phyloP scores from a whole-genome alignment of 2,797 vertebrate genomes.

The Ctenochaetus hawaiiensis region DNA sequence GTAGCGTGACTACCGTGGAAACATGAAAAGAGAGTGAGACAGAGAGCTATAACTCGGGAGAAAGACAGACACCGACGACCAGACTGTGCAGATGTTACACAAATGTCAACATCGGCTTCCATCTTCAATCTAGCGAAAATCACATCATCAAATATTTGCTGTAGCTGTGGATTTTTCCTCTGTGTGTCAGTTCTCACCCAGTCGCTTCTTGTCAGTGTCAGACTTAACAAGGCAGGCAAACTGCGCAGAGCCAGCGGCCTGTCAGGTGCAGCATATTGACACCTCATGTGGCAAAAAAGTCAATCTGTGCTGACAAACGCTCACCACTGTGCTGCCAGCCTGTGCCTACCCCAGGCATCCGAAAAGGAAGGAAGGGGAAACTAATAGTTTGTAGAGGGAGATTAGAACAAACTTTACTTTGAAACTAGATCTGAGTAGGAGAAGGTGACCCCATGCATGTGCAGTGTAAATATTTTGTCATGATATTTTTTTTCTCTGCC shows the following conservation, averaged over 20 bases:
- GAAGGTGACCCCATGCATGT: conserved; percentile 58
- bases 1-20: conserved; percentile 11
- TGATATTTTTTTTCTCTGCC: conserved; percentile 14
- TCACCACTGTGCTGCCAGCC: conserved; percentile 64
- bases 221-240: conserved; percentile 78
- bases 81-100: conserved; percentile 69
- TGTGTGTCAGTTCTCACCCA: conserved; percentile 66
- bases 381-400: conserved; percentile 41
- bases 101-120: conserved; percentile 76
- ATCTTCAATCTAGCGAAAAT: conserved; percentile 78
- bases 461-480: conserved; percentile 28
- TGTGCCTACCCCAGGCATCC: conserved; percentile 52
- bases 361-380: conserved; percentile 28
- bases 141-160: conserved; percentile 86
- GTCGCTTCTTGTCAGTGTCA: conserved; percentile 79
- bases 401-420: conserved; percentile 57
- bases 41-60: background rate
- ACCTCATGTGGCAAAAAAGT: conserved; percentile 79
- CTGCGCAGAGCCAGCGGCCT: conserved; percentile 72
- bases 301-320: conserved; percentile 79
- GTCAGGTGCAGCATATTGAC: conserved; percentile 80
- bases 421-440: conserved; percentile 39
- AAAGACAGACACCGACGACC: conserved; percentile 41
- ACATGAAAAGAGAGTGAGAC: background rate
- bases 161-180: conserved; percentile 68